Evolutionary conservation across 92 coral and sea anemone genomes (phyloP), one percentile per base, ranked within the genome.

Genomic region (Plumapathes pennacea): DNA sequence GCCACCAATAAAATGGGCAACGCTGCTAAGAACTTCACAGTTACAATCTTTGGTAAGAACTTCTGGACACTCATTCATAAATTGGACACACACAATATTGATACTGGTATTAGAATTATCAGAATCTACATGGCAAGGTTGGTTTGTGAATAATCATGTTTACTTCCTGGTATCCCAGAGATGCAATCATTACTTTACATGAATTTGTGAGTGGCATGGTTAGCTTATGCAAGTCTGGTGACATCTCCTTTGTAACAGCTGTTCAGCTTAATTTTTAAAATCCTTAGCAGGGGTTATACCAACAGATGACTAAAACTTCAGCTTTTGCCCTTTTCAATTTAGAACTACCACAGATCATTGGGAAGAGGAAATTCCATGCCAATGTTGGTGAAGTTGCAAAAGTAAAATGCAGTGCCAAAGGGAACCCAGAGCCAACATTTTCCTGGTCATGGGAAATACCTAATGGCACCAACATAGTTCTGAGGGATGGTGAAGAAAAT

Each of bases 351-450:
- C 41, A 28, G 60, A 83, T 83, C 23, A 58, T 66, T 38, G 85
- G 78, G 23, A 59, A 50, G 25, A 68, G 60, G 47, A 76, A 57
- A 48, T 88, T 79, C 37, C 90, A 88, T 59, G 96, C 80, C 48
- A 80, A 82, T 26, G 80, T 67, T 10, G 96, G 88, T 7, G 59
- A 71, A 39, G 45, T 71, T 5, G 98, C 94, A 10, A 33, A 41
- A 46, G 52, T 92, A 30, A 55, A 72, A 4, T 92, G 98, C 24
- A 58, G 43, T 19, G 73, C 98, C 12, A 68, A 76, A 38, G 98
- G 98, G 15, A 41, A 63, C 72, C 98, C 98, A 43, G 38, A 22
- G 21, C 96, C 98, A 14, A 32, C 34, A 12, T 76, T 92, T 62
- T 54, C 65, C 0, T 92, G 98, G 98, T 53, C 71, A 17, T 92